A percentile compares a stretch with the other conserved stretches of the same genome.
These are phyloP conservation scores for Pogonocichla stellata DNA, from an alignment of 2,113 vertebrate species.

Conservation along the genomic window DNA sequence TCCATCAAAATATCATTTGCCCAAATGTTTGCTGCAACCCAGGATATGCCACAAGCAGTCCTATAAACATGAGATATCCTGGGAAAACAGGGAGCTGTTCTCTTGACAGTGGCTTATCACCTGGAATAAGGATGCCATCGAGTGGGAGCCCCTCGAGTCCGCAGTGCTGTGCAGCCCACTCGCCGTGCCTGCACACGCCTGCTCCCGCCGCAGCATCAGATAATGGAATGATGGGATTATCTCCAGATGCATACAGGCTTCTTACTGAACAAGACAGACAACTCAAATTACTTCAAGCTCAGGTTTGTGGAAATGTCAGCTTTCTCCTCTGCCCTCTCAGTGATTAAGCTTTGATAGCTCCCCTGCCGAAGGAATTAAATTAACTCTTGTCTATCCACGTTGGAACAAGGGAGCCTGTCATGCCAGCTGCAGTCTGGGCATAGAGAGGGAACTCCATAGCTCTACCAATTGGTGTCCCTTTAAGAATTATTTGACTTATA, in stretches of 20 bases:
- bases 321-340: neutral
- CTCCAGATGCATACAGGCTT: slow-evolving; percentile 83
- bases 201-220: slow-evolving; percentile 35
- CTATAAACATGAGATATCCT: slow-evolving; percentile 37
- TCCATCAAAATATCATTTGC: slow-evolving; percentile 63
- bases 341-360: neutral
- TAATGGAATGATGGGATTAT: slow-evolving; percentile 74
- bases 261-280: slow-evolving; percentile 90
- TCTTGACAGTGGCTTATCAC: neutral
- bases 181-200: slow-evolving; percentile 25
- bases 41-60: slow-evolving; percentile 59
- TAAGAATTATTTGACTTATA: neutral
- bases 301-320: slow-evolving; percentile 77
- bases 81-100: slow-evolving; percentile 34
- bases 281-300: slow-evolving; percentile 90
- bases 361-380: neutral
- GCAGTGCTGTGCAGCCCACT: slow-evolving; percentile 62
- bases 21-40: slow-evolving; percentile 67
- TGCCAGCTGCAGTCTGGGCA: neutral
- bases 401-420: neutral
- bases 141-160: slow-evolving; percentile 26
- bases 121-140: slow-evolving; percentile 21
- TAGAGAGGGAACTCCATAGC: neutral
- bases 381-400: neutral
- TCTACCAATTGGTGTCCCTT: neutral